Evolutionary conservation across 2,113 vertebrate species (phyloP), one percentile per base, ranked within the genome.

Genomic region (Pterophyllum scalare): DNA sequence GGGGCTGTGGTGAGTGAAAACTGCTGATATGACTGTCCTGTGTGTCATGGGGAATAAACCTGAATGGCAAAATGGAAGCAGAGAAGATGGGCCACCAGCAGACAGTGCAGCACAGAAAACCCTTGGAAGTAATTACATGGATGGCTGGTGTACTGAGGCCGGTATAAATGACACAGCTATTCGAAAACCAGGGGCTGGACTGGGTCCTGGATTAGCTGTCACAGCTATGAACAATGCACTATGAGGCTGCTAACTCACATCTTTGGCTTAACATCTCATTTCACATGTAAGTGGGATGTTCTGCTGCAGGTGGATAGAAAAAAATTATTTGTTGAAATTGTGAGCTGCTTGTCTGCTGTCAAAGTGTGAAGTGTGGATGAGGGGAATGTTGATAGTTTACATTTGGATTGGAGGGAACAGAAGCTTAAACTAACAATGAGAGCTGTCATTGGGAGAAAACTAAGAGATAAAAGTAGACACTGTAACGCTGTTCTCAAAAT

Each of bases 41-140:
- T 75, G 58, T 67, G 78, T 78, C 78, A 74, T 35, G 43, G 85
- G 79, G 81, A 79, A 76, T 81, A 85, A 92, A 84, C 56, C 59
- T 64, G 80, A 40, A 87, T 75, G 85, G 75, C 35, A 81, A 75
- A 60, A 52, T 35, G 60, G 67, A 80, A 80, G 79, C 60, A 49
- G 62, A 62, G 77, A 74, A 87, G 85, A 49, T 70, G 65, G 46
- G 58, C 57, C 61, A 80, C 81, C 79, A 76, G 88, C 85, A 89
- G 80, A 79, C 77, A 35, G 79, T 85, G 81, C 26, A 74, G 80
- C 72, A 75, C 83, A 57, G 85, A 79, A 87, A 91, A 74, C 78
- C 85, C 90, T 72, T 82, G 76, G 88, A 92, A 91, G 93, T 91
- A 93, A 94, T 93, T 92, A 93, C 93, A 93, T 93, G 92, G 92